These are phyloP conservation scores for Brachypalpus laphriformis DNA, from an alignment of 2,888 invertebrate genomes.

Conservation along the genomic window DNA sequence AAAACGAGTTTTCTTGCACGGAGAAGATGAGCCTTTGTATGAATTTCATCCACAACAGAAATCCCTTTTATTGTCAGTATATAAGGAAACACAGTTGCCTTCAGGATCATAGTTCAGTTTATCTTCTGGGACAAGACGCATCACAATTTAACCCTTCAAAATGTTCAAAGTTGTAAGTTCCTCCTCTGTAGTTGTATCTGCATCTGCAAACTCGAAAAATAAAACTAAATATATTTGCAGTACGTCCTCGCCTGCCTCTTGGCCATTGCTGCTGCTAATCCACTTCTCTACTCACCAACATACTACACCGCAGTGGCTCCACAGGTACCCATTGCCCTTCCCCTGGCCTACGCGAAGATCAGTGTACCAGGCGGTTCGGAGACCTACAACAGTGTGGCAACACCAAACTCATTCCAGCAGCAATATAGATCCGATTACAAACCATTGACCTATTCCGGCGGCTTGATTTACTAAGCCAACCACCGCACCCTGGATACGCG, in stretches of 20 bases:
- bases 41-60: slow-evolving; percentile 1
- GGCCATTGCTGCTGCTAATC: slow-evolving; percentile 75
- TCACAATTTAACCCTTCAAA: slow-evolving; percentile 26
- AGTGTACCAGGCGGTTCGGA: slow-evolving; percentile 76
- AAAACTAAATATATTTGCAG: slow-evolving; percentile 52
- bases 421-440: slow-evolving; percentile 79
- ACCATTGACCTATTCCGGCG: slow-evolving; percentile 78
- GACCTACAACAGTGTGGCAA: slow-evolving; percentile 80
- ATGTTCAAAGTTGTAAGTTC: slow-evolving; percentile 71
- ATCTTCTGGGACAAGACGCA: slow-evolving; percentile 38
- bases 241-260: slow-evolving; percentile 77
- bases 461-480: slow-evolving; percentile 76
- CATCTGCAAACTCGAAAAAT: neutral
- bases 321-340: slow-evolving; percentile 47
- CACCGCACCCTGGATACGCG: slow-evolving; percentile 1
- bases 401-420: slow-evolving; percentile 79
- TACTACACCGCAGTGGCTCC: slow-evolving; percentile 75
- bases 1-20: slow-evolving; percentile 32
- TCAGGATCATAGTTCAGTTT: slow-evolving; percentile 62
- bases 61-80: slow-evolving; percentile 16
- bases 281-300: slow-evolving; percentile 77
- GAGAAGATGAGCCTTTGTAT: neutral
- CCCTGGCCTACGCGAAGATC: slow-evolving; percentile 77
- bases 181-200: no score
- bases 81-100: slow-evolving; percentile 22